Conservation (phyloP, 2,888 invertebrate species). For the Clepsis dumicolana region DNA sequence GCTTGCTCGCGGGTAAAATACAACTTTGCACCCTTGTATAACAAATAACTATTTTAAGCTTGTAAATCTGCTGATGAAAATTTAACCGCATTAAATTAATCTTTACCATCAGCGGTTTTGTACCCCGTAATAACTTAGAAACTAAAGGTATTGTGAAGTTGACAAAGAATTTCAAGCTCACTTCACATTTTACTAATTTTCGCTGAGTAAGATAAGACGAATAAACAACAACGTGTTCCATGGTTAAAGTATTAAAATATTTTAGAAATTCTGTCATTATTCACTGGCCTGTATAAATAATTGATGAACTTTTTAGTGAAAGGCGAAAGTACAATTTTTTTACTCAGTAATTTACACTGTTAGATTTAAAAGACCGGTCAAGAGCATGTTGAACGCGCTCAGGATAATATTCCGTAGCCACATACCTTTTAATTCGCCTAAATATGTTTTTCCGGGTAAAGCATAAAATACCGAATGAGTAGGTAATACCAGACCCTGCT, state of each 20-base stretch:
- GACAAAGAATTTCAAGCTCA: slow-evolving; percentile 9
- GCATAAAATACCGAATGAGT: no score
- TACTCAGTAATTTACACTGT: neutral
- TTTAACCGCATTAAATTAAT: slow-evolving; percentile 7
- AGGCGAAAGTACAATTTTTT: neutral
- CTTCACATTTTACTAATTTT: slow-evolving; percentile 19
- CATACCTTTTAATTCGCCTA: no score
- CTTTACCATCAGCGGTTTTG: neutral
- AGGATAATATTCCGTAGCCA: no score
- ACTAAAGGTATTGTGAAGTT: slow-evolving; percentile 15
- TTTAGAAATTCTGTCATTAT: neutral
- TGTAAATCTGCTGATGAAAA: neutral
- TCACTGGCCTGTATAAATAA: neutral
- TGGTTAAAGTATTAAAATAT: neutral
- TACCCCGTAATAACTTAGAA: slow-evolving; percentile 5
- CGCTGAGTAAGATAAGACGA: slow-evolving; percentile 25
- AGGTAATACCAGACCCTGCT: neutral
- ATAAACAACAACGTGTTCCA: neutral
- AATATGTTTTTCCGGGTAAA: no score
- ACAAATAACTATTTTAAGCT: neutral
- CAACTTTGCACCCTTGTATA: no score
- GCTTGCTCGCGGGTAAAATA: no score
- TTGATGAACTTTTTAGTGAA: neutral
- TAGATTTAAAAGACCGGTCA: no score
- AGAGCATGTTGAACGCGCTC: no score